Evolutionary conservation across 2,888 invertebrate species (phyloP).

Genomic region (Alsophila aescularia): DNA sequence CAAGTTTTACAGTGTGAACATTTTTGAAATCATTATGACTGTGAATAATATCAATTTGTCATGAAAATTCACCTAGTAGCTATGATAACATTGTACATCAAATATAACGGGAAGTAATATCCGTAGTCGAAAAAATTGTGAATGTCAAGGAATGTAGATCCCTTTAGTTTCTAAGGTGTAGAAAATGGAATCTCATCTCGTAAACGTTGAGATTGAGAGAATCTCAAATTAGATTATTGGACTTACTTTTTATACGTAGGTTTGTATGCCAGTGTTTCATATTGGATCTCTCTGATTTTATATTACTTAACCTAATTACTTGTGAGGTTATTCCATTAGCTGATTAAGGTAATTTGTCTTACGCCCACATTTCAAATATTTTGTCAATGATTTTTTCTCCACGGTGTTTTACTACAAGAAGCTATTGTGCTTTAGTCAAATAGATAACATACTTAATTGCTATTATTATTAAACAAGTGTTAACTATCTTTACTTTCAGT

Average conservation of each 20-base stretch:
- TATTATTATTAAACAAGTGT: no score
- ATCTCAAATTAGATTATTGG: conserved; percentile 30
- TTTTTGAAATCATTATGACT: neutral
- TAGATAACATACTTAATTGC: no score
- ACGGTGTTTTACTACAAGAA: no score
- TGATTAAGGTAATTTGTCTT: conserved; percentile 62
- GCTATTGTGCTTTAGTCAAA: no score
- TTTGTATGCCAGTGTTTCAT: conserved; percentile 58
- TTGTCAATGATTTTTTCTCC: neutral
- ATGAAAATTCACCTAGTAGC: neutral
- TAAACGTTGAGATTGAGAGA: conserved; percentile 31
- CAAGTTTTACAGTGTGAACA: neutral
- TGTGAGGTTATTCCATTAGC: conserved; percentile 83
- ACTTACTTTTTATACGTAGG: conserved; percentile 38
- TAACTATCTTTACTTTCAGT: no score
- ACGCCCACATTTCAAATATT: conserved; percentile 15
- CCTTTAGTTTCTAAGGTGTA: conserved; percentile 14
- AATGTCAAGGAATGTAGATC: conserved; percentile 3
- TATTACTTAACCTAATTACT: conserved; percentile 55
- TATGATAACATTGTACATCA: neutral
- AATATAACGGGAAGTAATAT: no score
- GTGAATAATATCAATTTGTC: neutral
- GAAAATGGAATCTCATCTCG: conserved; percentile 20
- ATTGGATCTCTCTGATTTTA: conserved; percentile 75
- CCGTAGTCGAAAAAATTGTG: neutral